Conservation (phyloP, 2,888 invertebrate species). For the Drosophila merina region DNA sequence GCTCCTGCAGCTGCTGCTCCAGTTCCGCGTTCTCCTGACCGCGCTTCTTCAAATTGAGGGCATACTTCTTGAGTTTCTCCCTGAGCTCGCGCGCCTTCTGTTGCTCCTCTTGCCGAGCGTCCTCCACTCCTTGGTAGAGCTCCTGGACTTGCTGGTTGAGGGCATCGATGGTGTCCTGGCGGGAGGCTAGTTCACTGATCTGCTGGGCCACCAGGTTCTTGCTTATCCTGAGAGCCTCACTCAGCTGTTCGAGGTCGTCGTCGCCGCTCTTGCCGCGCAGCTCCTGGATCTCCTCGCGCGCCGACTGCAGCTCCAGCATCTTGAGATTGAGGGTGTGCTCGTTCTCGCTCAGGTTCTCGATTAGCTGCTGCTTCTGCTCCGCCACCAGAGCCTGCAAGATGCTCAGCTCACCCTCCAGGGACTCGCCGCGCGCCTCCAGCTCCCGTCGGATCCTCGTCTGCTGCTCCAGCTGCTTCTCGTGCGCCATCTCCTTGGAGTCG, state of each 20-base stretch:
- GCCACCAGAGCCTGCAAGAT: constrained; percentile 81
- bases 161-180: constrained; percentile 87
- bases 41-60: constrained; percentile 90
- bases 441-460: constrained; percentile 75
- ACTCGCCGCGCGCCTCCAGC: constrained; percentile 66
- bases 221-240: constrained; percentile 78
- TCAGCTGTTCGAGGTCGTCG: constrained; percentile 28
- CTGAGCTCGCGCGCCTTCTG: constrained; percentile 88
- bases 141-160: constrained; percentile 86
- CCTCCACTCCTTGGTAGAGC: constrained; percentile 86
- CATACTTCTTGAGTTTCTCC: constrained; percentile 92
- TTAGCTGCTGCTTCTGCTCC: constrained; percentile 84
- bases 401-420: constrained; percentile 80
- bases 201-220: constrained; percentile 75
- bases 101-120: constrained; percentile 84
- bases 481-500: constrained; percentile 74
- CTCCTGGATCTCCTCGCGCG: constrained; percentile 83
- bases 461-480: constrained; percentile 79
- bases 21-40: constrained; percentile 87
- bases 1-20: constrained; percentile 85
- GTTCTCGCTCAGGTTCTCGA: constrained; percentile 81
- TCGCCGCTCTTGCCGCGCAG: constrained; percentile 55
- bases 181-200: constrained; percentile 84
- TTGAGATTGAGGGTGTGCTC: constrained; percentile 77
- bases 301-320: constrained; percentile 69